Evolutionary conservation across 2,888 invertebrate species (phyloP).

Genomic region (Rhingia campestris): DNA sequence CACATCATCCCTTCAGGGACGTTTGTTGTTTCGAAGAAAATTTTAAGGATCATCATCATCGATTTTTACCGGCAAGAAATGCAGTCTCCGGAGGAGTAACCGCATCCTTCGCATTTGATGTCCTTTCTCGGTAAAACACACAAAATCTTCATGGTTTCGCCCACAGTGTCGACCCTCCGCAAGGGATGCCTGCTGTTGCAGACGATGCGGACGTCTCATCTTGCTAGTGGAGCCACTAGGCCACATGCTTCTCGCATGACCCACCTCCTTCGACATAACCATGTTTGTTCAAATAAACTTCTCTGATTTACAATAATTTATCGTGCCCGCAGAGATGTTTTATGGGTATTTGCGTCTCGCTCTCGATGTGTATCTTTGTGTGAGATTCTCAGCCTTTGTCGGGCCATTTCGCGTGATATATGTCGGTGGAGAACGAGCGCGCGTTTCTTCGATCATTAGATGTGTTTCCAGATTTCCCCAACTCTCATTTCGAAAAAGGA

Average conservation of each 20-base stretch:
- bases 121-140: constrained; percentile 70
- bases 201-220: constrained; percentile 10
- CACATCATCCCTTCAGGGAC: constrained; percentile 1
- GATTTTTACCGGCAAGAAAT: not conserved
- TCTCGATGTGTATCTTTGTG: not conserved
- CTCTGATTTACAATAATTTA: constrained; percentile 71
- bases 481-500: constrained; percentile 46
- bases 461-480: constrained; percentile 13
- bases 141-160: constrained; percentile 66
- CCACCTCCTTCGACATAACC: constrained; percentile 52
- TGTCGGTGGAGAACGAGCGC: constrained; percentile 34
- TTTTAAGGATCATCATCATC: constrained; percentile 46
- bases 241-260: constrained; percentile 61
- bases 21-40: constrained; percentile 4
- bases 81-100: constrained; percentile 56
- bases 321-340: constrained; percentile 51
- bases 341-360: constrained; percentile 45
- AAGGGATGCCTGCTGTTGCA: constrained; percentile 57
- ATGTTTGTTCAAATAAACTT: constrained; percentile 72
- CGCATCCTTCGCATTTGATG: constrained; percentile 52
- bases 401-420: constrained; percentile 65
- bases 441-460: constrained; percentile 53
- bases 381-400: constrained; percentile 12
- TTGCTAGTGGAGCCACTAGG: constrained; percentile 47
- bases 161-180: constrained; percentile 36